These are phyloP conservation scores for Hemibates koningsi DNA, from an alignment of 2,113 vertebrate genomes.

Conservation along the genomic window DNA sequence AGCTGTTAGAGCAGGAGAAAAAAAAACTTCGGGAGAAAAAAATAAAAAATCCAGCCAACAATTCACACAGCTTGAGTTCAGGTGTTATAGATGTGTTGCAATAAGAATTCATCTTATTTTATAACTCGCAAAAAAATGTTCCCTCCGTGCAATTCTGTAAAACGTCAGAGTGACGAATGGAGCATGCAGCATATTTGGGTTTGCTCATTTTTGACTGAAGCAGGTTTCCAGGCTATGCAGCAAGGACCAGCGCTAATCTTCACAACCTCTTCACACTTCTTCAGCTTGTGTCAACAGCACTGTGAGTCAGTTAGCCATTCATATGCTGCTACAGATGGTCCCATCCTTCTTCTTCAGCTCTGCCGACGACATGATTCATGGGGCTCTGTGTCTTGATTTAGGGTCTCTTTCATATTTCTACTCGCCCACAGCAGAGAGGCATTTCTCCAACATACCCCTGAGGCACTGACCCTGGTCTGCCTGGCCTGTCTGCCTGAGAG, in stretches of 20 bases:
- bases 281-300: constrained; percentile 62
- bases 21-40: neutral
- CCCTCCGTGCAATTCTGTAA: constrained; percentile 25
- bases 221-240: constrained; percentile 38
- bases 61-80: constrained; percentile 1
- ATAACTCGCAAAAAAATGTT: neutral
- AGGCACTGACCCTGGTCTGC: constrained; percentile 67
- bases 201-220: constrained; percentile 45
- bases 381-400: constrained; percentile 72
- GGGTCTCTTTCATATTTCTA: constrained; percentile 69
- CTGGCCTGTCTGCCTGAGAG: constrained; percentile 35
- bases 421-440: constrained; percentile 59
- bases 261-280: constrained; percentile 64
- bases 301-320: constrained; percentile 63
- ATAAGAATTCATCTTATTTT: constrained; percentile 33
- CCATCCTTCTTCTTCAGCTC: constrained; percentile 58
- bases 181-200: constrained; percentile 22
- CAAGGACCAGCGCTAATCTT: constrained; percentile 49
- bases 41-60: neutral
- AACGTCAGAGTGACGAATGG: constrained; percentile 56
- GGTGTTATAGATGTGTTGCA: constrained; percentile 5
- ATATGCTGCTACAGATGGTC: constrained; percentile 62
- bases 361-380: constrained; percentile 71
- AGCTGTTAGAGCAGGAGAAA: neutral
- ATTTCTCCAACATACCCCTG: constrained; percentile 71